Evolutionary conservation across 2,113 vertebrate genomes (phyloP).

Genomic region (Myrmophylax atrothorax): DNA sequence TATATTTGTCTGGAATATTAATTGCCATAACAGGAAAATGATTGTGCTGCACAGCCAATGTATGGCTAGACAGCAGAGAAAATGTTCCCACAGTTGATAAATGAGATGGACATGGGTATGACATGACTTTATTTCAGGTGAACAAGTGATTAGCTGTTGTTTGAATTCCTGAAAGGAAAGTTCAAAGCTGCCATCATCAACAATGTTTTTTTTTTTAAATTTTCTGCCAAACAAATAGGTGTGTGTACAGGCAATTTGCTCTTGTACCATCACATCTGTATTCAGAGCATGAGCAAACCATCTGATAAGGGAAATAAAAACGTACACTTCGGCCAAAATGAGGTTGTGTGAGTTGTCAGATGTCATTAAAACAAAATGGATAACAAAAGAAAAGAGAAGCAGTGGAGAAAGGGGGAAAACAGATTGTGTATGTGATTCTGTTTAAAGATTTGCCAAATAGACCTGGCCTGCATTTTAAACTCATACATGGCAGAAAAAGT

Average conservation of each 20-base stretch:
- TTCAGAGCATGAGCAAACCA: not conserved
- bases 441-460: not conserved
- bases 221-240: not conserved
- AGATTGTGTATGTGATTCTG: not conserved
- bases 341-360: not conserved
- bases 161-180: slow-evolving; percentile 22
- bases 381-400: not conserved
- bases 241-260: not conserved
- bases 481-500: not conserved
- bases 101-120: not conserved
- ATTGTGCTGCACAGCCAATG: not conserved
- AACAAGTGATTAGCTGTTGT: not conserved
- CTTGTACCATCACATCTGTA: not conserved
- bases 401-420: not conserved
- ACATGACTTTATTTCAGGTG: slow-evolving; percentile 23
- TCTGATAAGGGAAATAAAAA: not conserved
- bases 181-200: not conserved
- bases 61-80: not conserved
- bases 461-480: not conserved
- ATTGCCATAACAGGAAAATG: not conserved
- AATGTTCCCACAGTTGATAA: slow-evolving; percentile 6
- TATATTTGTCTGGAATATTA: slow-evolving; percentile 7
- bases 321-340: not conserved
- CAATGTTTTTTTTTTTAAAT: not conserved
- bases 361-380: not conserved